Base-by-base conservation (phyloP, 2,888 invertebrate genomes). In the Myathropa florea region DNA sequence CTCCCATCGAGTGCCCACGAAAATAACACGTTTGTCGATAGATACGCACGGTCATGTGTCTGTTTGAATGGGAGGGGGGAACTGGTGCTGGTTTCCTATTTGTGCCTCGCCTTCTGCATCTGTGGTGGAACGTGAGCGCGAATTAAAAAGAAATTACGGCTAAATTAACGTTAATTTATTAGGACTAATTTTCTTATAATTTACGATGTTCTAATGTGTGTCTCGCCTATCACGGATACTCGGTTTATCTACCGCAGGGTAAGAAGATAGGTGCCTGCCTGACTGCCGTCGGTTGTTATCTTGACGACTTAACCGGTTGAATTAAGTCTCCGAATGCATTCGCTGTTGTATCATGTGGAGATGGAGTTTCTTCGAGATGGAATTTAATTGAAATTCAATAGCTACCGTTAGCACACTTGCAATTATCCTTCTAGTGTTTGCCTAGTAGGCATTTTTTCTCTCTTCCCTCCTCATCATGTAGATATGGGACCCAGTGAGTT, bases 141-240 rank as follows among this genome's bases (percentile, higher is more conserved):
- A 88, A 88, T 88, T 88, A 88, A 88, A 88, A 88, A 81, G 68
- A 88, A 88, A 88, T 88, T 88, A 88, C 73, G 68, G 70, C 84
- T 75, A 84, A 84, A 84, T 88, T 88, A 88, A 81, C 80, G 77
- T 81, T 81, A 88, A 88, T 84, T 88, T 88, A 88, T 88, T 88
- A 78, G 81, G 79, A 63, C 78, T 88, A 84, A 88, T 88, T 84
- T 88, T 81, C 84, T 76, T 65, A 81, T 88, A 88, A 88, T 88
- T 84, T 84, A 88, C 70, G 84, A 84, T 65, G 75, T 81, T 84
- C 84, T 83, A 87, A 86, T 86, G 86, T 81, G 83, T 82, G 83
- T 75, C 86, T 83, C 78, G 71, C 82, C 75, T 83, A 75, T 86
- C 78, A 78, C 67, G 78, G 73, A 70, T 70, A 70, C 55, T 46